Base-by-base conservation (phyloP, 1,140 invertebrate genomes). In the Daktulosphaira vitifoliae region DNA sequence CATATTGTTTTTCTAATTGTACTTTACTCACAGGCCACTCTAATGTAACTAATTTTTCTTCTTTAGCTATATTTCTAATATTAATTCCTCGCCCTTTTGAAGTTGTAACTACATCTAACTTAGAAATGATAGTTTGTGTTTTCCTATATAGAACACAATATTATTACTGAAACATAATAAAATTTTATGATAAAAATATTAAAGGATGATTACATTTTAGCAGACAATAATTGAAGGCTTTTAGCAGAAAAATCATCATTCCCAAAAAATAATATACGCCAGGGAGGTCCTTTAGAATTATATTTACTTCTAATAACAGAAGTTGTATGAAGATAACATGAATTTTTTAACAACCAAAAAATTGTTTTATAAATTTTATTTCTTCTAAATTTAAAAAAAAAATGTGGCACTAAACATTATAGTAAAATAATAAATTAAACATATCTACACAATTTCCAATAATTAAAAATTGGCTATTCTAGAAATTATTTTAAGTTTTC, bases 201-300 rank as follows among this genome's bases (percentile, higher is more conserved):
- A 51, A 66, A 29, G 0, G 23, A 64, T 62, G 67, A 68, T 66
- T 68, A 69, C 68, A 71, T 68, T 65, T 72, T 71, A 0, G 67
- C 69, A 65, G 66, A 65, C 23, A 71, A 25, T 13, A 68, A 20
- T 71, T 78, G 75, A 33, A 87, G 74, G 71, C 81, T 85, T 46
- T 78, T 73, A n/a, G 85, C 64, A 0, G 84, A 80, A 77, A 86
- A 87, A 38, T 79, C 73, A 71, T 86, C 83, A 11, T 81, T 81
- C 3, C 85, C 85, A 72, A 85, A 86, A 74, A 86, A 87, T 65
- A 86, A 71, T 20, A 85, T 71, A 44, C 74, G 81, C 78, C 81
- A 82, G 48, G 71, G 71, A 20, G 71, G 69, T 5, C 65, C 67
- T 25, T 59, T 59, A 4, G 33, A 48, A 49, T 53, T 42, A 50